These are phyloP conservation scores for Corvus moneduloides DNA, from an alignment of 2,113 vertebrate species.

Conservation along the genomic window DNA sequence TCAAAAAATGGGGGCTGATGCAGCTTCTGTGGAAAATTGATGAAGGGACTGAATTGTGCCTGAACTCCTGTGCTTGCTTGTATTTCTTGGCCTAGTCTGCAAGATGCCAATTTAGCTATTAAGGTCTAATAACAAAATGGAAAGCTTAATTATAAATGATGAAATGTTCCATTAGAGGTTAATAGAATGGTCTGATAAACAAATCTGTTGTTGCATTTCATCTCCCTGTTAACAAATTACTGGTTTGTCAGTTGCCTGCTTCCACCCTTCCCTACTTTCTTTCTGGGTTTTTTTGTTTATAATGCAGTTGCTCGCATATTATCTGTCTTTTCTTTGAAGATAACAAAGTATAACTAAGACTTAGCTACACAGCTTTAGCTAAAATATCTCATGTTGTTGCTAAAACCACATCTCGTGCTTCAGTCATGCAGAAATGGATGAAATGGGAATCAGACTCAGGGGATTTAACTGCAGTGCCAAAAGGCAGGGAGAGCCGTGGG, in stretches of 20 bases:
- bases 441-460: conserved; percentile 13
- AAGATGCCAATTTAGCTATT: conserved; percentile 32
- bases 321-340: conserved; percentile 6
- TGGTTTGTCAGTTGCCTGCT: not conserved
- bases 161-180: conserved; percentile 19
- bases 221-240: not conserved
- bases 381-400: not conserved
- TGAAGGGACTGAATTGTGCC: not conserved
- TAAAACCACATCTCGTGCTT: not conserved
- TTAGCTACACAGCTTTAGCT: not conserved
- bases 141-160: conserved; percentile 43
- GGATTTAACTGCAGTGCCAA: conserved; percentile 17
- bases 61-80: not conserved
- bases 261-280: not conserved
- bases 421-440: conserved; percentile 34
- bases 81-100: not conserved
- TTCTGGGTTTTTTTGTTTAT: not conserved
- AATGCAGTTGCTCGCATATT: not conserved
- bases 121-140: conserved; percentile 27
- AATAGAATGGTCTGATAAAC: conserved; percentile 37
- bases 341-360: conserved; percentile 1
- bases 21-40: not conserved
- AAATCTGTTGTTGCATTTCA: not conserved
- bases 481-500: not conserved
- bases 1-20: accelerated